Evolutionary conservation across 2,888 invertebrate genomes (phyloP), one percentile per base, ranked within the genome.

Genomic region (Macaria notata): DNA sequence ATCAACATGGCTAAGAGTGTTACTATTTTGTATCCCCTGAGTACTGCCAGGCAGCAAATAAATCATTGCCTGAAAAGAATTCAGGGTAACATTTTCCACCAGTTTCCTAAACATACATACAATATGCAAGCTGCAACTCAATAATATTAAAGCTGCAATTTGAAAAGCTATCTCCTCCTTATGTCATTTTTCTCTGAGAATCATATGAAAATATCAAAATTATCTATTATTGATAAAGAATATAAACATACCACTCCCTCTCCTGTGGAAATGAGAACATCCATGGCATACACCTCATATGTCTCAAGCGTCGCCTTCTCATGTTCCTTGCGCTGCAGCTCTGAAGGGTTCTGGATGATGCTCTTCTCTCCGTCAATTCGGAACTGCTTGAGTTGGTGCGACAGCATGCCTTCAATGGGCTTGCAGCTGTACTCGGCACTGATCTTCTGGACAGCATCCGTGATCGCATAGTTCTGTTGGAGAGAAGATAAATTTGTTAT

Each of bases 261-360:
- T 49, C 99, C 99, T 56, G 98, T 96, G 75, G 98, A 98, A 61
- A 99, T 94, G 59, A 99, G 94, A n/a, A 99, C 97, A 92, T 99
- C 99, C 93, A 99, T 96, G 31, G 98, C 99, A 89, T 98, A 99
- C 0, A 99, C 99, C 92, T 99, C 99, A 84, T 99, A 96, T 53
- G 96, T 96, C 81, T 98, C 98, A 82, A 99, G 95, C 61, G 96
- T 97, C 78, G 96, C 97, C 83, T 99, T 99, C 85, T 99, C 99
- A 83, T 99, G 98, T 78, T 99, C 99, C 79, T 98, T 98, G 73
- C 96, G 96, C 83, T 99, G 99, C 33, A 97, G 96, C 81, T 99
- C 99, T 69, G 96, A 97, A 29, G 99, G 99, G 88, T 99, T 99
- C 86, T 99, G 91, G 43, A 91, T 91, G 58, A 91, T 86, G 63